Evolutionary conservation across 1,140 invertebrate genomes (phyloP).

Genomic region (Drosophila obscura): DNA sequence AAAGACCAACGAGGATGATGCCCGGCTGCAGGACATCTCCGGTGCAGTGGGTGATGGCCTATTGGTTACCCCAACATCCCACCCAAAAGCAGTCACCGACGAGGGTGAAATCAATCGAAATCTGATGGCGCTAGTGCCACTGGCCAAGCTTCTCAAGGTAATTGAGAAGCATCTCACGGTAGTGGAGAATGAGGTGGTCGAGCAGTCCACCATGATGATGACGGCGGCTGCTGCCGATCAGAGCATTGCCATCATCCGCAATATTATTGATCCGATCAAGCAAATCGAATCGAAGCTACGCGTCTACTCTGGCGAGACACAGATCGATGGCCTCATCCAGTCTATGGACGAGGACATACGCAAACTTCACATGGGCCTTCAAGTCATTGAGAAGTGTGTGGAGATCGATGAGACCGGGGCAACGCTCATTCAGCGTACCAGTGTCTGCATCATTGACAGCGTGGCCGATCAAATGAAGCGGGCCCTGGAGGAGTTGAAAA

Average conservation of each 20-base stretch:
- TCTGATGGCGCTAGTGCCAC: slow-evolving; percentile 63
- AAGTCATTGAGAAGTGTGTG: slow-evolving; percentile 88
- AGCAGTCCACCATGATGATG: slow-evolving; percentile 87
- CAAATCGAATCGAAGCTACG: slow-evolving; percentile 87
- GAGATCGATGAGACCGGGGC: slow-evolving; percentile 87
- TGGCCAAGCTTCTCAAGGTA: slow-evolving; percentile 70
- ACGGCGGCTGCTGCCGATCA: slow-evolving; percentile 86
- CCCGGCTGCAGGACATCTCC: slow-evolving; percentile 84
- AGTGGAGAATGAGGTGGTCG: slow-evolving; percentile 86
- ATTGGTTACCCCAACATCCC: slow-evolving; percentile 46
- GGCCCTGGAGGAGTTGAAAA: slow-evolving; percentile 84
- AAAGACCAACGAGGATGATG: slow-evolving; percentile 81
- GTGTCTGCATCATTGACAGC: slow-evolving; percentile 86
- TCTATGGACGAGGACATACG: slow-evolving; percentile 86
- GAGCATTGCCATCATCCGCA: slow-evolving; percentile 87
- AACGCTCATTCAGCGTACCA: slow-evolving; percentile 87
- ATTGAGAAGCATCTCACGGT: slow-evolving; percentile 84
- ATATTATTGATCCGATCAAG: slow-evolving; percentile 86
- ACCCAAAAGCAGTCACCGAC: slow-evolving; percentile 60
- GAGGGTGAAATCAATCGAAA: slow-evolving; percentile 73
- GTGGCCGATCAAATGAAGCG: slow-evolving; percentile 85
- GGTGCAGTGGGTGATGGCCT: slow-evolving; percentile 85
- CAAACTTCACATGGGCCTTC: slow-evolving; percentile 86
- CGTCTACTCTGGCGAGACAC: slow-evolving; percentile 83
- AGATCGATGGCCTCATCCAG: slow-evolving; percentile 85